Percentiles rank a stretch among this genome's conserved stretches.
Conservation (phyloP, 2,113 vertebrate genomes). For the Columba livia region DNA sequence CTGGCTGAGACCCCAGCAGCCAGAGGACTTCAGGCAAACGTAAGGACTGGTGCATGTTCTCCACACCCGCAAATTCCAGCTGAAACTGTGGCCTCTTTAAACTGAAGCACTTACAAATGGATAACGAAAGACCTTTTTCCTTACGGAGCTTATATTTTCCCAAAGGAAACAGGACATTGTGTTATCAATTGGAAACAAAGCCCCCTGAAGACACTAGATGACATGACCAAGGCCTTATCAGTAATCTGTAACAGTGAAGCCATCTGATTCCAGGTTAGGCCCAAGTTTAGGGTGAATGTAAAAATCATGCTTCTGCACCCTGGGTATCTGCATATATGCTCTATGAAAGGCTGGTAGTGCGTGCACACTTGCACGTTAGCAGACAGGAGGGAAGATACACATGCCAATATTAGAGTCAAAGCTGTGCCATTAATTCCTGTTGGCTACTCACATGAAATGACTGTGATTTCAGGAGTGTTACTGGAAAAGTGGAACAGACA, state of each 20-base stretch:
- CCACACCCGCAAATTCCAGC: neutral
- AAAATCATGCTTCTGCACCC: neutral
- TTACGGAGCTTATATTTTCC: neutral
- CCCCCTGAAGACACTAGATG: no score
- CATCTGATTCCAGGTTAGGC: neutral
- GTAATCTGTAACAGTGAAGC: neutral
- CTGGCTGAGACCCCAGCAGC: neutral
- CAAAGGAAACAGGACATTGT: neutral
- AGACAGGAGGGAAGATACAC: neutral
- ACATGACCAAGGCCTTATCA: no score
- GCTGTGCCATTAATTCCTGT: neutral
- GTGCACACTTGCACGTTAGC: neutral
- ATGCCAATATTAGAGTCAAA: neutral
- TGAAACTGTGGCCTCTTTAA: neutral
- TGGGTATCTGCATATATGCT: no score
- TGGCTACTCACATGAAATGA: neutral
- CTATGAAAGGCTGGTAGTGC: neutral
- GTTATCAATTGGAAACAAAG: no score
- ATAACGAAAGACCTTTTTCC: neutral
- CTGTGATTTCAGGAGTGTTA: neutral
- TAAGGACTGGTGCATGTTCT: neutral
- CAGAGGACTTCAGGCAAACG: neutral
- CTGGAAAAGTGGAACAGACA: neutral
- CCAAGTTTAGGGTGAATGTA: neutral
- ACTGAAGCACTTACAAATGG: neutral